Evolutionary conservation across 2,113 vertebrate species (phyloP).

Genomic region (Otus sunia): DNA sequence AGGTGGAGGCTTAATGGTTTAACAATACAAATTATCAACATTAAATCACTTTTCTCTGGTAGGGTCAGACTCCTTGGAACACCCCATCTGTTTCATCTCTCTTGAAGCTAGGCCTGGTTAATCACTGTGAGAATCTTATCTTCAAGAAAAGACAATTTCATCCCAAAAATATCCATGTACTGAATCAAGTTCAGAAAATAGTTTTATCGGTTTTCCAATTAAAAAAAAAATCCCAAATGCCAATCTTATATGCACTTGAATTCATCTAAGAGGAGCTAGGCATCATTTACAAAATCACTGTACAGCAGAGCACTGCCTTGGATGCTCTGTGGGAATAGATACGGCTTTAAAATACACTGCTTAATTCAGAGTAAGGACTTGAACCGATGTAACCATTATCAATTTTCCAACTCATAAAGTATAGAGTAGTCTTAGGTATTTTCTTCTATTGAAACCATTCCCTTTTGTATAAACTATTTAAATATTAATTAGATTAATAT

Average conservation of each 20-base stretch:
- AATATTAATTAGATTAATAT: constrained; percentile 64
- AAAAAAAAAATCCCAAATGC: background rate
- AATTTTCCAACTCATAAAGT: constrained; percentile 48
- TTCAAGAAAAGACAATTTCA: background rate
- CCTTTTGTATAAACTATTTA: constrained; percentile 43
- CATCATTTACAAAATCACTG: background rate
- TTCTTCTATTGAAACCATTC: background rate
- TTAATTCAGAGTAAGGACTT: background rate
- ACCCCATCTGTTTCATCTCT: background rate
- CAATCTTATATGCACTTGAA: background rate
- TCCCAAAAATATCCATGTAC: background rate
- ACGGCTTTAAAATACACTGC: background rate
- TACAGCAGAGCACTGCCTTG: background rate
- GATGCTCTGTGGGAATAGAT: background rate
- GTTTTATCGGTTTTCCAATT: background rate
- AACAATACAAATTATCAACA: background rate
- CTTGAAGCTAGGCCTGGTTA: background rate
- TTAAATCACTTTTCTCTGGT: background rate
- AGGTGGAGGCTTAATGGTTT: background rate
- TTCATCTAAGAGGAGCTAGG: background rate
- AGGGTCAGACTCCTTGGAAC: background rate
- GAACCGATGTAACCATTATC: background rate
- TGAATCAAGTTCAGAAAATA: background rate
- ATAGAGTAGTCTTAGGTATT: background rate
- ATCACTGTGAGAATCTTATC: background rate